A percentile compares a stretch with the other conserved stretches of the same genome.
These are phyloP conservation scores for Dasypus novemcinctus DNA, from an alignment of 2,113 vertebrate species.

Conservation along the genomic window DNA sequence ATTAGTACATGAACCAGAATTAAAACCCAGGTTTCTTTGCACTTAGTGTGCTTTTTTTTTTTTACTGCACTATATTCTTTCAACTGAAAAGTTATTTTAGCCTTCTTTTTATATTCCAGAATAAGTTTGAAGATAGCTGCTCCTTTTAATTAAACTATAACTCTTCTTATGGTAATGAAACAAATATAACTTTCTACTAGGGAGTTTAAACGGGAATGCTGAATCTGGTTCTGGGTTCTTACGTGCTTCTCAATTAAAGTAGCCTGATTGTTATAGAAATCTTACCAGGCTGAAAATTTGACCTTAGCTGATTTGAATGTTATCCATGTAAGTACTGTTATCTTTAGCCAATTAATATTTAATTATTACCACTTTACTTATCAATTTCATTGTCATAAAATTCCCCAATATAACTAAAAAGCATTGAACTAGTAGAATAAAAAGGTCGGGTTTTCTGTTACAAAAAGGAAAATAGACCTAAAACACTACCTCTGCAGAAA, in stretches of 20 bases:
- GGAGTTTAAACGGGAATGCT: background rate
- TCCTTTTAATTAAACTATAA: constrained; percentile 46
- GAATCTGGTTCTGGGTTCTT: background rate
- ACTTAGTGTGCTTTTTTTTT: background rate
- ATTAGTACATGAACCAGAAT: background rate
- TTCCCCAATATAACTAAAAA: background rate
- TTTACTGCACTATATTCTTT: background rate
- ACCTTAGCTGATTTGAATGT: background rate
- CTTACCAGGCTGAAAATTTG: background rate
- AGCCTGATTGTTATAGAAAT: background rate
- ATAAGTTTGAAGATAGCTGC: background rate
- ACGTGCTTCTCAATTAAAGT: constrained; percentile 14
- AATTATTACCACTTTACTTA: background rate
- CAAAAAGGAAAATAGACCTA: background rate
- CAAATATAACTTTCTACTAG: constrained; percentile 20
- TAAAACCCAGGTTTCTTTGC: background rate
- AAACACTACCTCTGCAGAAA: background rate
- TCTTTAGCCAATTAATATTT: constrained; percentile 5
- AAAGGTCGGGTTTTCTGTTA: background rate
- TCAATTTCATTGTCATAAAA: background rate
- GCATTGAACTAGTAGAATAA: background rate
- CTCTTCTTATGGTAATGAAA: constrained; percentile 16
- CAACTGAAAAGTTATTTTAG: constrained; percentile 5
- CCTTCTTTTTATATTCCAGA: background rate
- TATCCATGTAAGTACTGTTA: background rate